Conservation (phyloP, 2,888 invertebrate genomes). For the Agrotis segetum region DNA sequence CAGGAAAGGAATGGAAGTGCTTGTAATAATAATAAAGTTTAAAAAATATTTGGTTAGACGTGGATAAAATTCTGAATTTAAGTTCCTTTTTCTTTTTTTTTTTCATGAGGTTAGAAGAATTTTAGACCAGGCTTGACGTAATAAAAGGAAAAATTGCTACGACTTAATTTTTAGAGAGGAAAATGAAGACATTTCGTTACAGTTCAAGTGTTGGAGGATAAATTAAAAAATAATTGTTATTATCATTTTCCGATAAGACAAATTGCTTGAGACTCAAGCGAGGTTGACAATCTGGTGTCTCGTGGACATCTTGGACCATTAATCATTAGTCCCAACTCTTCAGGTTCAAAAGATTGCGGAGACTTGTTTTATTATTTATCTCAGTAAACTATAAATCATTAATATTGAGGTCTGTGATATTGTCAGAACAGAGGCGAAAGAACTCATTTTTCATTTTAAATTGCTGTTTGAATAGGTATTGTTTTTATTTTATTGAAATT, state of each 20-base stretch:
- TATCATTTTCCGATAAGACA: constrained; percentile 67
- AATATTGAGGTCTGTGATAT: constrained; percentile 54
- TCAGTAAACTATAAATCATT: constrained; percentile 64
- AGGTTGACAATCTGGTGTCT: constrained; percentile 64
- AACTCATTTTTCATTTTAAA: constrained; percentile 59
- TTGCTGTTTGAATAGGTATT: neutral
- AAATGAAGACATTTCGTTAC: constrained; percentile 20
- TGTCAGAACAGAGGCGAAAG: constrained; percentile 49
- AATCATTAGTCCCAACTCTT: constrained; percentile 68
- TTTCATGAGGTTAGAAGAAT: constrained; percentile 43
- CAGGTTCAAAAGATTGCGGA: constrained; percentile 52
- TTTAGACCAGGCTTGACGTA: constrained; percentile 21
- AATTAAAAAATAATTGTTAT: constrained; percentile 59
- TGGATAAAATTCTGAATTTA: constrained; percentile 51
- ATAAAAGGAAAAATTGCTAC: constrained; percentile 22
- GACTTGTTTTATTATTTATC: constrained; percentile 62
- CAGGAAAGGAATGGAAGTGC: constrained; percentile 56
- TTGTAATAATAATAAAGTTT: constrained; percentile 61
- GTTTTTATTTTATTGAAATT: neutral
- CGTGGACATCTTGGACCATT: constrained; percentile 65
- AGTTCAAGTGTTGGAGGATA: constrained; percentile 11
- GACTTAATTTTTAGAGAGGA: neutral
- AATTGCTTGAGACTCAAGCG: constrained; percentile 62
- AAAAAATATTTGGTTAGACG: constrained; percentile 60
- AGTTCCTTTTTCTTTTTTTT: constrained; percentile 40